phyloP scores from a whole-genome alignment of 2,113 vertebrate species.

The Trogon surrucura region DNA sequence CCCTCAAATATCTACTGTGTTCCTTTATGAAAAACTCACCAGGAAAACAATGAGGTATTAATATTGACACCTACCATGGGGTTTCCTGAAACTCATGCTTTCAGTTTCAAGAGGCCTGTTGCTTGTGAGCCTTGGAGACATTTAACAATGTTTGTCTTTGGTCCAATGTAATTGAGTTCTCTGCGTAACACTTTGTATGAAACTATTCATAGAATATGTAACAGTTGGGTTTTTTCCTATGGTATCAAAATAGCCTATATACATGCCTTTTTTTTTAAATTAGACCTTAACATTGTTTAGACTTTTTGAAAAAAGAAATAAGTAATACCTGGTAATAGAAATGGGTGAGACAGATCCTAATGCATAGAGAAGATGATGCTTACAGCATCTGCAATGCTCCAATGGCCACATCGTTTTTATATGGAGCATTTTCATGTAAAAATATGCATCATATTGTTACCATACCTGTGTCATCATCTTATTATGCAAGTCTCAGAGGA shows the following conservation, averaged over 20 bases:
- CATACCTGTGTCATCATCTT: background rate
- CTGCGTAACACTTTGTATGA: background rate
- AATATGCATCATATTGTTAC: background rate
- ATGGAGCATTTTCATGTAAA: background rate
- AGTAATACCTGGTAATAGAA: background rate
- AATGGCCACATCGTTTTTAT: background rate
- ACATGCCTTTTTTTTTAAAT: background rate
- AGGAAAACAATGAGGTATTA: background rate
- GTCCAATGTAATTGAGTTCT: background rate
- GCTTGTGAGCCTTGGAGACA: background rate
- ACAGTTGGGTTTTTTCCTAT: background rate
- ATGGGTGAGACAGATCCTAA: background rate
- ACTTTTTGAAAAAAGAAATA: slow-evolving; percentile 14
- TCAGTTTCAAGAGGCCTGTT: background rate
- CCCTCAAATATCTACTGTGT: background rate
- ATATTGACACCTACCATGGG: background rate
- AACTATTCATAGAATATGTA: background rate
- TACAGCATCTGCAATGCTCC: background rate
- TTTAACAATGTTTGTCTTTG: background rate
- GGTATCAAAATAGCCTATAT: background rate
- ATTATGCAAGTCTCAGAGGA: slow-evolving; percentile 30
- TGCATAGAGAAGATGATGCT: background rate
- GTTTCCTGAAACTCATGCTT: background rate
- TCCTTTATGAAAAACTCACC: background rate
- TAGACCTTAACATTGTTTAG: background rate